Conservation (phyloP, 2,888 invertebrate genomes). For the Dorcus hopei region DNA sequence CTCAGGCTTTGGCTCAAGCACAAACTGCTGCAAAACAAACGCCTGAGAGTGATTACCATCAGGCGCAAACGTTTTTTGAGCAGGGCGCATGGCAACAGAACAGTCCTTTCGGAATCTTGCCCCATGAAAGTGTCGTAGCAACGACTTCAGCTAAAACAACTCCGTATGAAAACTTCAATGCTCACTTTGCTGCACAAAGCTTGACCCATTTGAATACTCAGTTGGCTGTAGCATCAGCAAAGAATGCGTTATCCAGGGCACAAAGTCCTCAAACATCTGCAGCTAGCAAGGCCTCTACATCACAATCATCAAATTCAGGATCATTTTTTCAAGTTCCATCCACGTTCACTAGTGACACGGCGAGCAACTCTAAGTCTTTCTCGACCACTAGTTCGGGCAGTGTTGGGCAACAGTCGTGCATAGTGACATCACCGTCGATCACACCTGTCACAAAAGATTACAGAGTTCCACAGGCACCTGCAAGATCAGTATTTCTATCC, state of each 20-base stretch:
- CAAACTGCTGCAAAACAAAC: constrained; percentile 40
- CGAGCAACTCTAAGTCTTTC: constrained; percentile 40
- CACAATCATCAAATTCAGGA: constrained; percentile 53
- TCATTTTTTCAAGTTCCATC: constrained; percentile 63
- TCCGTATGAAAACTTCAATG: constrained; percentile 69
- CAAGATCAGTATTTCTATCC: constrained; percentile 47
- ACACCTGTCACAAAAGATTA: constrained; percentile 60
- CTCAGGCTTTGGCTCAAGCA: constrained; percentile 58
- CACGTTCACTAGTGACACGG: constrained; percentile 25
- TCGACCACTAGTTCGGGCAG: constrained; percentile 50
- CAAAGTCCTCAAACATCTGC: constrained; percentile 53
- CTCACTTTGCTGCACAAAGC: constrained; percentile 67
- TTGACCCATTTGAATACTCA: constrained; percentile 65
- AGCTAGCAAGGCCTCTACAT: constrained; percentile 38
- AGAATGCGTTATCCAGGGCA: constrained; percentile 51
- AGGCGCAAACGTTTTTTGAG: constrained; percentile 68
- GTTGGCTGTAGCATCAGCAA: constrained; percentile 55
- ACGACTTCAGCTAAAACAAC: constrained; percentile 60
- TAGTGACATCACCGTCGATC: constrained; percentile 65
- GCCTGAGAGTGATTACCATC: constrained; percentile 50
- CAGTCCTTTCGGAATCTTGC: constrained; percentile 74
- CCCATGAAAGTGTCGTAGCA: constrained; percentile 73
- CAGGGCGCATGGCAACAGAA: constrained; percentile 75
- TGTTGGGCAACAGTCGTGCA: constrained; percentile 65
- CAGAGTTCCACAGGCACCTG: constrained; percentile 57